Conservation (phyloP, 2,888 invertebrate species). For the Hydriomena furcata region DNA sequence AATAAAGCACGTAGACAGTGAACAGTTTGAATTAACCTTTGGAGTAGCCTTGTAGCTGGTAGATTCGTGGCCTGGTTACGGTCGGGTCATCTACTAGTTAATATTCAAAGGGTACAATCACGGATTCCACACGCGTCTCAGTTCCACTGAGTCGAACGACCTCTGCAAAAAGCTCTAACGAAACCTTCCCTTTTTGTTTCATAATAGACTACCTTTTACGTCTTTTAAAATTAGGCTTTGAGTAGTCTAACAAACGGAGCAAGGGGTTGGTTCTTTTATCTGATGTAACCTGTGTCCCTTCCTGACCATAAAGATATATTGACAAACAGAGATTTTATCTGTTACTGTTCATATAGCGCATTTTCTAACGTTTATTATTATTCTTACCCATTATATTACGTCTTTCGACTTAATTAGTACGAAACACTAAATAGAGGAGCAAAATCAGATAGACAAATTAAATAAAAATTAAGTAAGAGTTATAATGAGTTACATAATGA, state of each 20-base stretch:
- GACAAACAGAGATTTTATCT: no score
- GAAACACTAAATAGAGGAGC: no score
- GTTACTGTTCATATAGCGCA: no score
- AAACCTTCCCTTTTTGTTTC: slow-evolving; percentile 57
- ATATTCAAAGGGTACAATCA: slow-evolving; percentile 79
- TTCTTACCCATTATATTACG: no score
- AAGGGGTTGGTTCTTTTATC: neutral
- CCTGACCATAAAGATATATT: no score
- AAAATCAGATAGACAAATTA: no score
- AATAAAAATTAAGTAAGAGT: no score
- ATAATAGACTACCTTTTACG: slow-evolving; percentile 51
- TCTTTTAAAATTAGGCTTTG: slow-evolving; percentile 32
- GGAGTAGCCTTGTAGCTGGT: slow-evolving; percentile 59
- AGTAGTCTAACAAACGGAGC: slow-evolving; percentile 7
- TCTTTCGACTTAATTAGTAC: no score
- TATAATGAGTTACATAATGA: no score
- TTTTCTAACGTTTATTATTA: no score
- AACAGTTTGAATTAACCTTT: slow-evolving; percentile 69
- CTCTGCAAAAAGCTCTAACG: slow-evolving; percentile 46
- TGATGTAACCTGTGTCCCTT: no score
- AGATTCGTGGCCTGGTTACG: slow-evolving; percentile 67
- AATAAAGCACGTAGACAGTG: slow-evolving; percentile 54
- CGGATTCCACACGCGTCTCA: slow-evolving; percentile 71
- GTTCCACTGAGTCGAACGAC: slow-evolving; percentile 41
- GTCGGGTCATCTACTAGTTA: slow-evolving; percentile 76